Evolutionary conservation across 2,113 vertebrate species (phyloP), one percentile per base, ranked within the genome.

Genomic region (Astatoreochromis straeleni): DNA sequence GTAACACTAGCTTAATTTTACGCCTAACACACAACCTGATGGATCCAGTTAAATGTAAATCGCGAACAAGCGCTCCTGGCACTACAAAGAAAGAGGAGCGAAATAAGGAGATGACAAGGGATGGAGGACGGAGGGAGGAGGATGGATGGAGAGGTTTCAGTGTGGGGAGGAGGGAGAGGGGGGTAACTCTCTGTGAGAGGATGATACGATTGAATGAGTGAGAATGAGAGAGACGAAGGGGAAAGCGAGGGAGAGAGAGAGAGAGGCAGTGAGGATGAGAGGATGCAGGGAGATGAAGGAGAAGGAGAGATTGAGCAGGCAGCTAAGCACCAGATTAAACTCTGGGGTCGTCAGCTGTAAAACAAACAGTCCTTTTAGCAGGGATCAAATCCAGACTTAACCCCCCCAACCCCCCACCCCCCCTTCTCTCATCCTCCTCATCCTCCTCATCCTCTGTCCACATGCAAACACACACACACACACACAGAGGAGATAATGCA

Each of bases 331-430:
- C 94, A 94, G 95, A 95, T 96, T 94, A 96, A 92, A 93, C 91
- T 92, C 94, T 51, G 63, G 83, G 93, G 90, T 91, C 88, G 83
- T 95, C 95, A 94, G 93, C 95, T 94, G 94, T 93, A 95, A 96
- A 96, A 96, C 95, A 96, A 96, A 96, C 95, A 96, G 92, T 92
- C 86, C 92, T 96, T 97, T 96, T 93, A 95, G 91, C 82, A 31
- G 49, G 90, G 90, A 92, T 90, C 89, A 95, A 94, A 96, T 95
- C 94, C 94, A 83, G 92, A 93, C 85, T 91, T 91, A 93, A 87
- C 31, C 42, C 33, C 19, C 75, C 84, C 90, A 89, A 9, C 19
- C 45, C 4, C 13, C 17, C 33, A 16, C 45, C 4, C 13, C 19
- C 7, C 7, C 3, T 3, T 16, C 6, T 29, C 14, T 40, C 42